A percentile compares a stretch with the other conserved stretches of the same genome.
These are phyloP conservation scores for Thinocorus orbignyianus DNA, from an alignment of 2,113 vertebrate genomes.

Conservation along the genomic window DNA sequence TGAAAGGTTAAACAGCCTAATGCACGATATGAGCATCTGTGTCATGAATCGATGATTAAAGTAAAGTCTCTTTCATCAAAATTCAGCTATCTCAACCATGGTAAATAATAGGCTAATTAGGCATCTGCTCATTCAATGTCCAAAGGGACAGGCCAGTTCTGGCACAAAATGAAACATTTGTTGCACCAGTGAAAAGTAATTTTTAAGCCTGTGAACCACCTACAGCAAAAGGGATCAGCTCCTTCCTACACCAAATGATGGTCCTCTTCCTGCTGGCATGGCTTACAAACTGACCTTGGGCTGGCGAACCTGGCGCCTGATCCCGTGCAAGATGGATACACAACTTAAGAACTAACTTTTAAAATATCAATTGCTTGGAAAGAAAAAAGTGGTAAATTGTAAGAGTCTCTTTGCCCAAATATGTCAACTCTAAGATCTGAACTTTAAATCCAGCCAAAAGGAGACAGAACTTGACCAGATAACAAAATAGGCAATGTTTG, in stretches of 20 bases:
- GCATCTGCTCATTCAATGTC: slow-evolving; percentile 73
- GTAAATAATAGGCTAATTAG: slow-evolving; percentile 78
- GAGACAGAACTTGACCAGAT: neutral
- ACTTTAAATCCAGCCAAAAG: neutral
- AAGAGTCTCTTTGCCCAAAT: neutral
- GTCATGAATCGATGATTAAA: slow-evolving; percentile 69
- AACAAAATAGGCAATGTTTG: neutral
- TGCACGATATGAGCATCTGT: slow-evolving; percentile 29
- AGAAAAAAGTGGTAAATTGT: neutral
- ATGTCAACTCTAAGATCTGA: neutral
- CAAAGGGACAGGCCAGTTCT: slow-evolving; percentile 67
- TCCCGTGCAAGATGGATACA: accelerated
- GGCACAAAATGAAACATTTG: slow-evolving; percentile 63
- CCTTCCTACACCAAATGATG: neutral
- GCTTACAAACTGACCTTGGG: neutral
- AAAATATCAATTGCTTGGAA: neutral
- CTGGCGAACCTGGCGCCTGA: neutral
- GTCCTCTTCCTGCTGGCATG: neutral
- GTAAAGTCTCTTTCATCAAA: slow-evolving; percentile 70
- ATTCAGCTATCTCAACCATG: slow-evolving; percentile 63
- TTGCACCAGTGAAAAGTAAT: slow-evolving; percentile 58
- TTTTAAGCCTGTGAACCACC: neutral
- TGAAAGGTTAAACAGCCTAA: slow-evolving; percentile 66
- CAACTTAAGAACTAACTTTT: neutral
- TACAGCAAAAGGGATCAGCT: neutral